Conservation (phyloP, 2,797 vertebrate species). For the Microhierax caerulescens region DNA sequence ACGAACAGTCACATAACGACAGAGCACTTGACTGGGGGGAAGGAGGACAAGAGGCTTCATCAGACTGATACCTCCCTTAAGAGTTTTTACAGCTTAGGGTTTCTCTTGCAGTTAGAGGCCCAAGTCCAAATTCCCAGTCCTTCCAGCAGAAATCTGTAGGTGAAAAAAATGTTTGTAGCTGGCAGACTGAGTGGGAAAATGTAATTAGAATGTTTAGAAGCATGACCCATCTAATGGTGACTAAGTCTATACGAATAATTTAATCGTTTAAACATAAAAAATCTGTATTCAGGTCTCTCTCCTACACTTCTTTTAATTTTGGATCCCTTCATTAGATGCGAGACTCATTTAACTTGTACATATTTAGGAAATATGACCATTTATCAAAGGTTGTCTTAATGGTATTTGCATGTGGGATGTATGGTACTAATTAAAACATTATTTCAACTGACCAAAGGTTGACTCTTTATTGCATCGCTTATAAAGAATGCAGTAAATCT, state of each 20-base stretch:
- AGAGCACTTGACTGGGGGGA: neutral
- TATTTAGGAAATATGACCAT: slow-evolving; percentile 23
- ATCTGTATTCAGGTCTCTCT: slow-evolving; percentile 9
- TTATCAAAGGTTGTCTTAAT: slow-evolving; percentile 56
- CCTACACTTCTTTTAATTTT: slow-evolving; percentile 43
- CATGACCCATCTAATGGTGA: neutral
- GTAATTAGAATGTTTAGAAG: neutral
- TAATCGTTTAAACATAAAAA: slow-evolving; percentile 27
- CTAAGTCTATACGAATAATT: neutral
- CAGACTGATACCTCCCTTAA: neutral
- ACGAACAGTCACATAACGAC: neutral
- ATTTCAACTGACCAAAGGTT: slow-evolving; percentile 42
- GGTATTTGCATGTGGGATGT: slow-evolving; percentile 13
- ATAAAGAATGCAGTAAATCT: slow-evolving; percentile 36
- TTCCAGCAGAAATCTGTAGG: neutral
- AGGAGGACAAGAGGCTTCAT: neutral
- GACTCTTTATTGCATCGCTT: slow-evolving; percentile 1
- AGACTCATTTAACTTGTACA: slow-evolving; percentile 40
- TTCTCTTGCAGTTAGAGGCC: neutral
- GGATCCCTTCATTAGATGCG: slow-evolving; percentile 17
- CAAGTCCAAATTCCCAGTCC: neutral
- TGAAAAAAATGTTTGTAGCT: neutral
- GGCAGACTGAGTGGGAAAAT: neutral
- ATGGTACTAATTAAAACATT: slow-evolving; percentile 53
- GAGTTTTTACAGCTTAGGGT: neutral